Percentiles rank a stretch among this genome's conserved stretches.
These are phyloP conservation scores for Neomorphus geoffroyi DNA, from an alignment of 2,797 vertebrate genomes.

Conservation along the genomic window DNA sequence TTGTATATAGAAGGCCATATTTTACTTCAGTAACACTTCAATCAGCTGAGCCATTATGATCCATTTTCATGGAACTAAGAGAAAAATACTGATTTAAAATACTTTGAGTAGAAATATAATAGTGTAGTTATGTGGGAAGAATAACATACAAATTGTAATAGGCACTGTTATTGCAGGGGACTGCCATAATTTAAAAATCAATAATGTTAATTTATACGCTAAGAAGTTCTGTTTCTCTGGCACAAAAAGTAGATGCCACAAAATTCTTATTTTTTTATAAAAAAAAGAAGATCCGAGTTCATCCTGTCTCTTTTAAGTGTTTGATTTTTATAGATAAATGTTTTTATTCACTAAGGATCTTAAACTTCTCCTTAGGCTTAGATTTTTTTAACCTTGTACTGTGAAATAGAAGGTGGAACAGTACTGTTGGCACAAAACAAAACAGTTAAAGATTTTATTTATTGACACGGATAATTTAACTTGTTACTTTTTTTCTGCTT, in stretches of 20 bases:
- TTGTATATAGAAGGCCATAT: not conserved
- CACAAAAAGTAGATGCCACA: not conserved
- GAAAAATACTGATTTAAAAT: not conserved
- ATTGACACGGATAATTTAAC: not conserved
- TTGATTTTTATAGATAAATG: not conserved
- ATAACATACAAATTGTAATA: not conserved
- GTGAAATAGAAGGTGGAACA: not conserved
- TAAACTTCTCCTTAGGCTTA: not conserved
- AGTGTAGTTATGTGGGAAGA: not conserved
- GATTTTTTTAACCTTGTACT: not conserved
- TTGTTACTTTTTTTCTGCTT: not conserved
- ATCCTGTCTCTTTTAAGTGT: not conserved
- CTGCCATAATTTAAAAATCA: not conserved
- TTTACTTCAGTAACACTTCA: not conserved
- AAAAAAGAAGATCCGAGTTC: not conserved
- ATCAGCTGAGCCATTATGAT: not conserved
- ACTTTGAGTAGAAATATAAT: not conserved
- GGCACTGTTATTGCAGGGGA: not conserved
- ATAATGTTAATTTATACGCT: not conserved
- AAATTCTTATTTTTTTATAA: not conserved
- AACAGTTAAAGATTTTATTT: not conserved
- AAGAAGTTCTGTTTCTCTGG: not conserved
- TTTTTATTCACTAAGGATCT: not conserved
- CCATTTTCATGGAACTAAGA: not conserved
- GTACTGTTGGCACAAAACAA: not conserved